Base-by-base conservation (phyloP, 2,888 invertebrate species). In the Xylophagus ater region DNA sequence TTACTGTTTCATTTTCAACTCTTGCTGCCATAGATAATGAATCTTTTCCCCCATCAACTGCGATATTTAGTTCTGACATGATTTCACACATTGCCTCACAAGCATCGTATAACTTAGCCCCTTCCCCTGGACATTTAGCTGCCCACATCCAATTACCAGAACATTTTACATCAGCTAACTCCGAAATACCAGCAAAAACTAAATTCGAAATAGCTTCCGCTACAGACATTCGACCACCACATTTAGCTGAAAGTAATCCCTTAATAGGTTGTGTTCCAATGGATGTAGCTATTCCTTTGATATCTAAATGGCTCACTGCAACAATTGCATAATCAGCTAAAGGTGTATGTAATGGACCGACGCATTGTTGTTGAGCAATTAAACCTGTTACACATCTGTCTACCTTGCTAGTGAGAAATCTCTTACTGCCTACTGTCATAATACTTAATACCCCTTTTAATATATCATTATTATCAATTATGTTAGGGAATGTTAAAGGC, bases 101-200 rank as follows among this genome's bases (percentile, higher is more conserved):
- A 0, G 97, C 90, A 44, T 80, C 79, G 46, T 81, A 83, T 18
- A 98, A 69, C 12, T 81, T 76, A 2, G 87, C 88, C 2, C 96
- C 97, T 61, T 94, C 96, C 0, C 85, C 88, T 0, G 85, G 81
- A 13, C 92, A 69, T 67, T 97, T 97, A 9, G 96, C 97, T 0
- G 93, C 83, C 97, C 97, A 98, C 98, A 98, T 98, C 97, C 97
- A 98, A 65, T 98, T 98, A n/a, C 90, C 97, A 26, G 92, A 93
- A 61, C 96, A 96, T 66, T 97, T 98, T 2, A 97, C 82, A 64
- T 98, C 97, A 65, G 81, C 69, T 15, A 80, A 51, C 39, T 71
- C 69, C 1, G 71, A 69, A 34, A 81, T 75, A 19, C 72, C 73
- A 2, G 77, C 79, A 56, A 81, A 81, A 1, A 80, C 92, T 47